Percentiles rank a stretch among this genome's conserved stretches.
Evolutionary conservation across 2,797 vertebrate genomes (phyloP).

Genomic region (Xiphophorus birchmanni): DNA sequence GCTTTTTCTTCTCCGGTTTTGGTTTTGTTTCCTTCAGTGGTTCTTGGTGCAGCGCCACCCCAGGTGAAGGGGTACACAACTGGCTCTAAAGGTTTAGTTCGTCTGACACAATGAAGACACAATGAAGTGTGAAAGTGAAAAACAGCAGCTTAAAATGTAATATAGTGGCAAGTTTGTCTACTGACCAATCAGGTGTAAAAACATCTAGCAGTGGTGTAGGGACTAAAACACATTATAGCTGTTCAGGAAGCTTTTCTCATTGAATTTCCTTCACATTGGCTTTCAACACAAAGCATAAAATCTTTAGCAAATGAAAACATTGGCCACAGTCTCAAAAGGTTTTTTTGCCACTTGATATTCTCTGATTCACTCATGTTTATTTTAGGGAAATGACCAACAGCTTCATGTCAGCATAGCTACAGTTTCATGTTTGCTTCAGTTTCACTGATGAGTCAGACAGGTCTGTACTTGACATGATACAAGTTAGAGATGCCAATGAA

Average conservation of each 20-base stretch:
- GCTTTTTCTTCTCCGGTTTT: too few species aligned
- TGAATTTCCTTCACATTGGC: neutral
- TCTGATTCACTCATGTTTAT: neutral
- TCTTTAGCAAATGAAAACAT: neutral
- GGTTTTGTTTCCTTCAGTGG: too few species aligned
- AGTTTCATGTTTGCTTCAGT: neutral
- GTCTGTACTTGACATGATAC: neutral
- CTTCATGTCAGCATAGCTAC: neutral
- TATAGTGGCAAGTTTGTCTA: too few species aligned
- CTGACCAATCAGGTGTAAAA: too few species aligned
- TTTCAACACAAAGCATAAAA: neutral
- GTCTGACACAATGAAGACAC: too few species aligned
- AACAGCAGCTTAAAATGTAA: too few species aligned
- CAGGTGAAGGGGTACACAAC: too few species aligned
- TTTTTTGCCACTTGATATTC: neutral
- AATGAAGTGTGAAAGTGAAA: too few species aligned
- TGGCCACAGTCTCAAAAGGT: too few species aligned
- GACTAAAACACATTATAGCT: neutral
- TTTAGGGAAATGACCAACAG: neutral
- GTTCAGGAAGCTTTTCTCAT: neutral
- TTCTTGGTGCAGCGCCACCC: too few species aligned
- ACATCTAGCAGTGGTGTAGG: neutral
- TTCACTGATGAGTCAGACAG: neutral
- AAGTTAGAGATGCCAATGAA: neutral
- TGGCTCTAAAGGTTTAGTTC: too few species aligned